Evolutionary conservation across 2,797 vertebrate genomes (phyloP).

Genomic region (Anguilla pacifica): DNA sequence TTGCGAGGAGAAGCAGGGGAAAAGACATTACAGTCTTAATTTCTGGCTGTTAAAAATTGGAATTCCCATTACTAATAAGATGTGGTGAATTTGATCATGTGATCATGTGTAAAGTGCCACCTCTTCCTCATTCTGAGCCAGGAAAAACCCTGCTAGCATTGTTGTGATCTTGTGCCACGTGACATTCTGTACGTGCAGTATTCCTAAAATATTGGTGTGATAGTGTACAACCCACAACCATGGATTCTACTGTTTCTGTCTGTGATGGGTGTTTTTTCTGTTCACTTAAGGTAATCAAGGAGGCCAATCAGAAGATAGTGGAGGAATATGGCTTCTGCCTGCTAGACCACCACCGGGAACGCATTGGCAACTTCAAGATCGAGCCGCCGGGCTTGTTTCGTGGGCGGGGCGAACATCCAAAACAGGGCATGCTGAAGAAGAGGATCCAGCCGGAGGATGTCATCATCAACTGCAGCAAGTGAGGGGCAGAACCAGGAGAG

Average conservation of each 20-base stretch:
- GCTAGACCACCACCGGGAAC: conserved; percentile 68
- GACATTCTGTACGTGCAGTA: neutral
- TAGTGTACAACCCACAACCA: neutral
- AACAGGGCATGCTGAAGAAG: conserved; percentile 76
- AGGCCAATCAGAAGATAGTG: conserved; percentile 67
- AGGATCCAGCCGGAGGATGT: conserved; percentile 71
- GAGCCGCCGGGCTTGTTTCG: conserved; percentile 71
- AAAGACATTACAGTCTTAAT: too few species aligned
- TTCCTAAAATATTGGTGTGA: neutral
- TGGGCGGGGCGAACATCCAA: conserved; percentile 71
- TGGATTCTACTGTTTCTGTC: neutral
- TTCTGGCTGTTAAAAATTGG: too few species aligned
- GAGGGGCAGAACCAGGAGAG: conserved; percentile 25
- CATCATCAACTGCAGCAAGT: conserved; percentile 72
- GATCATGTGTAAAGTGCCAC: too few species aligned
- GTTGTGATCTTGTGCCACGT: neutral
- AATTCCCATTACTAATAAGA: too few species aligned
- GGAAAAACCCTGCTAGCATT: neutral
- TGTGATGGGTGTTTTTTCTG: neutral
- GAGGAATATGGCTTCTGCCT: conserved; percentile 73
- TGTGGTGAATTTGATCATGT: too few species aligned
- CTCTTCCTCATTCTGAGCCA: too few species aligned
- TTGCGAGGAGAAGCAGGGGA: too few species aligned
- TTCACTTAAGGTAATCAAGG: conserved; percentile 61
- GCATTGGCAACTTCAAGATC: conserved; percentile 73